Base-by-base conservation (phyloP, 2,888 invertebrate species). In the Trichogramma evanescens region DNA sequence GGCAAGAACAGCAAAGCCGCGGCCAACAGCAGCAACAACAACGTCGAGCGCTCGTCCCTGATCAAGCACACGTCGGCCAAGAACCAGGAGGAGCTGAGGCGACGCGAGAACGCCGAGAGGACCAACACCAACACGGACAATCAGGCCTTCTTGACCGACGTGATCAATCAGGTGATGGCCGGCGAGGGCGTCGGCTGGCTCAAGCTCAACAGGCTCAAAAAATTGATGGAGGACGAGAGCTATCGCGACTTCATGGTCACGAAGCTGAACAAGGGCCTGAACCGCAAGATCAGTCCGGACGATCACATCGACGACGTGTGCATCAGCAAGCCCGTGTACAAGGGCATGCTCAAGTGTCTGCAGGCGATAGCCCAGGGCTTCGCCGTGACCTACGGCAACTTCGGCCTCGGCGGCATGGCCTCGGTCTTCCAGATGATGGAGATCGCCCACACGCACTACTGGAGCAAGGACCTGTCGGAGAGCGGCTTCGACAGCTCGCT, bases 241-340 rank as follows among this genome's bases (percentile, higher is more conserved):
- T 95, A 98, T 78, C 84, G 99, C 44, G 96, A 95, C 75, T 88
- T 99, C 80, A 93, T 97, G 46, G 87, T 99, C 53, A 93, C 93
- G 67, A 93, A 96, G 75, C 82, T 99, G 4, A 99, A 99, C 78
- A 89, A 91, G 70, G 95, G 95, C 56, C 83, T 96, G 59, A 95
- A 94, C 71, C 86, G 88, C 68, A 97, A 93, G 80, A 89, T 96
- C 61, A 91, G 94, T 55, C 93, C 95, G 0, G 95, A 94, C 75
- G 98, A 97, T 80, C 93, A 95, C 77, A 91, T 99, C 50, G 97
- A 97, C 72, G 98, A 99, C 83, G 93, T 97, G 94, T 93, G 92
- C 75, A 83, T 99, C 6, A 85, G 90, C 58, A 92, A 93, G 74
- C 84, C 91, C 0, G 87, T 97, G 39, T 98, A 95, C 90, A 98